Evolutionary conservation across 2,113 vertebrate genomes (phyloP).

Genomic region (Perccottus glenii): DNA sequence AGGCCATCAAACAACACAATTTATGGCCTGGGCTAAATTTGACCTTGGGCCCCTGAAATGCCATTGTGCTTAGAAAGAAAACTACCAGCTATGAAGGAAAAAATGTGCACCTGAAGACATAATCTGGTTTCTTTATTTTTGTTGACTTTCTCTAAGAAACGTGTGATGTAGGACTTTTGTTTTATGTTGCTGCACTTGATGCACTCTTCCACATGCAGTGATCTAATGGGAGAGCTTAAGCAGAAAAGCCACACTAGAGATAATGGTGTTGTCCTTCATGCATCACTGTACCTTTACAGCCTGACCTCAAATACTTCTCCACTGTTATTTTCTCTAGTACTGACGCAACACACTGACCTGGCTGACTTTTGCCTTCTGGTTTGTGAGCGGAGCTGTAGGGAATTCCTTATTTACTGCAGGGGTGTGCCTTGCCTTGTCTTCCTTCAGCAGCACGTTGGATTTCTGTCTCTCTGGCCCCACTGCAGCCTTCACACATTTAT

Average conservation of each 20-base stretch:
- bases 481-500: conserved; percentile 56
- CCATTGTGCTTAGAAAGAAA: conserved; percentile 67
- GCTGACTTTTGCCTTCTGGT: conserved; percentile 52
- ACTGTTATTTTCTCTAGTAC: conserved; percentile 10
- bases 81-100: conserved; percentile 40
- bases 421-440: conserved; percentile 55
- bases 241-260: conserved; percentile 30
- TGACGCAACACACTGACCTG: conserved; percentile 54
- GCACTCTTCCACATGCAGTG: no score
- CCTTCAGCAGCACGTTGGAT: conserved; percentile 45
- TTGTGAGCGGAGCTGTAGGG: conserved; percentile 51
- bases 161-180: conserved; percentile 11
- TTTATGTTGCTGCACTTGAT: conserved; percentile 27
- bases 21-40: conserved; percentile 81
- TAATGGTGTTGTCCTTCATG: conserved; percentile 22
- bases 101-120: conserved; percentile 43
- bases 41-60: conserved; percentile 81
- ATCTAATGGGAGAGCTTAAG: conserved; percentile 1
- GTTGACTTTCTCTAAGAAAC: conserved; percentile 14
- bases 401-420: conserved; percentile 69
- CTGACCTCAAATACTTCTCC: conserved; percentile 52
- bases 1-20: conserved; percentile 82
- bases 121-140: conserved; percentile 37
- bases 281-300: conserved; percentile 32
- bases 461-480: conserved; percentile 44